A percentile compares a stretch with the other conserved stretches of the same genome.
These are phyloP conservation scores for Thinocorus orbignyianus DNA, from an alignment of 2,113 vertebrate genomes.

Conservation along the genomic window DNA sequence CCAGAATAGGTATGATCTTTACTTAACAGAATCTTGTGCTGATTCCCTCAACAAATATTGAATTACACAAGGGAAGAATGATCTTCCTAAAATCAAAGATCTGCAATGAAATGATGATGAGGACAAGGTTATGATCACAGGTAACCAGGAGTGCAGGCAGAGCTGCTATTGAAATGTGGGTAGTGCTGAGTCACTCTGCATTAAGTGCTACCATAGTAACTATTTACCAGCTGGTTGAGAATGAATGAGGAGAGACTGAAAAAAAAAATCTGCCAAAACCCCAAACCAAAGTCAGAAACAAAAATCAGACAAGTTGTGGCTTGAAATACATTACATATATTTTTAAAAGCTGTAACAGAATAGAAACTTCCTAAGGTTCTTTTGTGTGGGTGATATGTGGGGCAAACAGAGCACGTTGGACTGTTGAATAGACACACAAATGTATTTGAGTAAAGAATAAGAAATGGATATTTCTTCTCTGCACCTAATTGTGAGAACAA, in stretches of 20 bases:
- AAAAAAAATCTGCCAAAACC: not conserved
- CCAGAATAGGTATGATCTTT: not conserved
- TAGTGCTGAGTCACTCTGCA: slow-evolving; percentile 49
- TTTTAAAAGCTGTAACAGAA: not conserved
- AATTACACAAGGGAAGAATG: not conserved
- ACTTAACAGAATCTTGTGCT: not conserved
- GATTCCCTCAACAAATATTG: not conserved
- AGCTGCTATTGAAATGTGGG: not conserved
- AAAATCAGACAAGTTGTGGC: not conserved
- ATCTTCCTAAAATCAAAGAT: not conserved
- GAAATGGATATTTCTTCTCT: not conserved
- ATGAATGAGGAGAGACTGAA: not conserved
- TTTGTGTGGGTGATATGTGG: not conserved
- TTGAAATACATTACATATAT: not conserved
- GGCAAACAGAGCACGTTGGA: not conserved
- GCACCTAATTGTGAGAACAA: not conserved
- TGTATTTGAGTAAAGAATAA: not conserved
- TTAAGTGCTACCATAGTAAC: slow-evolving; percentile 44
- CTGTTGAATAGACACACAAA: not conserved
- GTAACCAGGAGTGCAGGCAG: not conserved
- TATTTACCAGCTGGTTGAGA: slow-evolving; percentile 10
- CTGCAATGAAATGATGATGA: not conserved
- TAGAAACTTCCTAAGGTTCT: not conserved
- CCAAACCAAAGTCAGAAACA: not conserved
- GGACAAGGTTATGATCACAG: not conserved